Percentiles rank a stretch among this genome's conserved stretches.
Evolutionary conservation across 1,140 invertebrate species (phyloP).

Genomic region (Trachymyrmex septentrionalis): DNA sequence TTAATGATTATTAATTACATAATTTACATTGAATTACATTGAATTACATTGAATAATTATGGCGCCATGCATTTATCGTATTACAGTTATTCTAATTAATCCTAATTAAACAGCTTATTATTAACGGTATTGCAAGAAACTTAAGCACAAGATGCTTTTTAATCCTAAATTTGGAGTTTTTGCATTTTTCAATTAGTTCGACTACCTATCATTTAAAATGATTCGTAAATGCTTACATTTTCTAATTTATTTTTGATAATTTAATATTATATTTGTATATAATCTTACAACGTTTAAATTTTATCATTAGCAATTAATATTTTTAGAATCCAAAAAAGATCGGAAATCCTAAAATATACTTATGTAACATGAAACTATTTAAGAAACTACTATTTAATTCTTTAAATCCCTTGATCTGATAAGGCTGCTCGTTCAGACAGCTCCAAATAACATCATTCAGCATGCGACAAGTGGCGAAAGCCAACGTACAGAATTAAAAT

Average conservation of each 20-base stretch:
- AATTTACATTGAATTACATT: too few relatives aligned
- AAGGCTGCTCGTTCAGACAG: not conserved
- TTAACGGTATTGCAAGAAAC: not conserved
- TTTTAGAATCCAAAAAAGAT: not conserved
- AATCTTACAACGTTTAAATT: not conserved
- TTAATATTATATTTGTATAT: not conserved
- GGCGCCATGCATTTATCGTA: not conserved
- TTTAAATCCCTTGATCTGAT: slow-evolving; percentile 6
- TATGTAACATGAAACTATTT: slow-evolving; percentile 17
- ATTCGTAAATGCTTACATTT: not conserved
- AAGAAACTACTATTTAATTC: not conserved
- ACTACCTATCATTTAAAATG: not conserved
- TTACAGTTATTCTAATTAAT: not conserved
- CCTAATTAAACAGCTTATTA: not conserved
- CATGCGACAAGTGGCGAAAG: slow-evolving; percentile 2
- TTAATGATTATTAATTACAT: not conserved
- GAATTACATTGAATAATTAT: not conserved
- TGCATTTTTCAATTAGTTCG: not conserved
- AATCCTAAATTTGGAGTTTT: not conserved
- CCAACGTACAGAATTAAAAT: slow-evolving; percentile 41
- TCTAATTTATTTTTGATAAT: not conserved
- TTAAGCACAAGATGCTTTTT: not conserved
- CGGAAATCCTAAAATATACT: not conserved
- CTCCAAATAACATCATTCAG: slow-evolving; percentile 45
- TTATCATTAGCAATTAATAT: not conserved